Percentiles rank a stretch among this genome's conserved stretches.
Evolutionary conservation across 2,888 invertebrate genomes (phyloP).

Genomic region (Hirudinaria manillensis): DNA sequence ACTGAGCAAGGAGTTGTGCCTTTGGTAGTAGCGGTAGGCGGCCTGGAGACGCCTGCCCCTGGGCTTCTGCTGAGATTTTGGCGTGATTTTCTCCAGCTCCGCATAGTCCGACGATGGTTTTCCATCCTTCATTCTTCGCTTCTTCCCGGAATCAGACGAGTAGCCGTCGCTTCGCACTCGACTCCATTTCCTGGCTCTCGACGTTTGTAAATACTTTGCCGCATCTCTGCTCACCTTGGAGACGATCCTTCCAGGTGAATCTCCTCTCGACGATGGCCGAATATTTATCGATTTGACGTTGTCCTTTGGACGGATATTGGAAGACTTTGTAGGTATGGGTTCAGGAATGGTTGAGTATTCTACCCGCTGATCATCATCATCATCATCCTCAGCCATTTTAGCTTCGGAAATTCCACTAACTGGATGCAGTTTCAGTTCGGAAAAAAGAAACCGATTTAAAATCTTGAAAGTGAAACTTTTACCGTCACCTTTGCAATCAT

Average conservation of each 20-base stretch:
- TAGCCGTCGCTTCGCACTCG: slow-evolving; percentile 25
- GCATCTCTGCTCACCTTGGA: slow-evolving; percentile 1
- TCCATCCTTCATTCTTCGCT: background rate
- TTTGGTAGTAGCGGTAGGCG: slow-evolving; percentile 10
- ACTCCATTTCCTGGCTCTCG: slow-evolving; percentile 2
- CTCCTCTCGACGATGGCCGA: too few relatives aligned
- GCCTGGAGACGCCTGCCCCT: background rate
- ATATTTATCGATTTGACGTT: too few relatives aligned
- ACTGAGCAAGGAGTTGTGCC: background rate
- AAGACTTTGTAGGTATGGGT: background rate
- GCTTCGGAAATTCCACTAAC: background rate
- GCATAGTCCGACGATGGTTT: background rate
- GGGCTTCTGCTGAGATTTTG: background rate
- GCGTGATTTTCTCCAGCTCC: background rate
- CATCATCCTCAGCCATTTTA: too few relatives aligned
- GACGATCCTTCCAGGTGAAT: background rate
- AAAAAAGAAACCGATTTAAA: too few relatives aligned
- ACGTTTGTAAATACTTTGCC: background rate
- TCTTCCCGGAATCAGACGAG: slow-evolving; percentile 25
- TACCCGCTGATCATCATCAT: too few relatives aligned
- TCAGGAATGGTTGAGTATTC: background rate
- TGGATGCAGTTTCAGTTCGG: slow-evolving; percentile 10
- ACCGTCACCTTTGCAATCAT: too few relatives aligned
- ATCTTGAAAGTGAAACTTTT: too few relatives aligned
- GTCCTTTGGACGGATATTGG: too few relatives aligned